A percentile compares a stretch with the other conserved stretches of the same genome.
These are phyloP conservation scores for Spinibarbus caldwelli DNA, from an alignment of 2,797 vertebrate genomes.

Conservation along the genomic window DNA sequence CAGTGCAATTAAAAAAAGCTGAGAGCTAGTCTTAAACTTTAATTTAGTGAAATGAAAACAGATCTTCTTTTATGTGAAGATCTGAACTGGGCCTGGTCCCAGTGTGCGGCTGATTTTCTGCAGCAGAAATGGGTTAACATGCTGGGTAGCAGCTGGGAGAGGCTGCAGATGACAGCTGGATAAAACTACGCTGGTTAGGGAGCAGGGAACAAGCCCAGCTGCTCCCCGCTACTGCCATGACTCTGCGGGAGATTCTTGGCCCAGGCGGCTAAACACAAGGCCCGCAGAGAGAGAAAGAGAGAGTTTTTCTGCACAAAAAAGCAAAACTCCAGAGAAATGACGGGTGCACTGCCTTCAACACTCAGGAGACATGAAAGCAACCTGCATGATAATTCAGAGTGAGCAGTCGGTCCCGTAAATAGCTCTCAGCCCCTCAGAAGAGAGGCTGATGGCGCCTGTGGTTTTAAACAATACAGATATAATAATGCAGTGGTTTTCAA, in stretches of 20 bases:
- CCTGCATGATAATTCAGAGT: constrained; percentile 43
- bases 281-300: constrained; percentile 27
- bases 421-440: not conserved
- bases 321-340: constrained; percentile 42
- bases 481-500: too few relatives aligned
- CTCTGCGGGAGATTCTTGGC: constrained; percentile 62
- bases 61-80: not conserved
- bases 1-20: not conserved
- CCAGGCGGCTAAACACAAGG: constrained; percentile 38
- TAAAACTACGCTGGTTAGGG: constrained; percentile 75
- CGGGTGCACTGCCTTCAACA: constrained; percentile 33
- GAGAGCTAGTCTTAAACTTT: not conserved
- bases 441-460: not conserved
- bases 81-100: constrained; percentile 44
- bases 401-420: constrained; percentile 8
- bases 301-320: constrained; percentile 21
- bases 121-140: constrained; percentile 56
- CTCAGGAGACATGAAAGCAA: constrained; percentile 41
- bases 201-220: constrained; percentile 75
- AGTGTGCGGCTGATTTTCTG: constrained; percentile 18
- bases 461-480: not conserved
- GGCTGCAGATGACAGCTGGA: constrained; percentile 82
- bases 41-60: not conserved
- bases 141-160: constrained; percentile 76
- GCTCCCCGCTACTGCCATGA: constrained; percentile 70